A percentile compares a stretch with the other conserved stretches of the same genome.
Evolutionary conservation across 2,888 invertebrate species (phyloP).

Genomic region (Pandemis corylana): DNA sequence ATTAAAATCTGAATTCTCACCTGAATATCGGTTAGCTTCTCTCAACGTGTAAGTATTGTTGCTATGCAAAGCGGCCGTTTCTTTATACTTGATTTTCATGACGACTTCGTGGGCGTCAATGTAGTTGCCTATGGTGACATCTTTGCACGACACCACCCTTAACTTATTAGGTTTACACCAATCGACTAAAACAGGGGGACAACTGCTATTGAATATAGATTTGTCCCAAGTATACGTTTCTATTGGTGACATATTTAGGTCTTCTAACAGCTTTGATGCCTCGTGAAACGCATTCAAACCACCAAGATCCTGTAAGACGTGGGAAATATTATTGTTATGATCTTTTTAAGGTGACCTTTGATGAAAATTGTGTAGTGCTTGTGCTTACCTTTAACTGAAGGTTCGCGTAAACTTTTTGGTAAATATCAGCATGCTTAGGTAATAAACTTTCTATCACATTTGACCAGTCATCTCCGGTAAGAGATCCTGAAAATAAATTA

Average conservation of each 20-base stretch:
- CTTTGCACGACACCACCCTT: slow-evolving; percentile 79
- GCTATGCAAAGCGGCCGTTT: slow-evolving; percentile 74
- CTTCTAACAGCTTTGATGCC: slow-evolving; percentile 74
- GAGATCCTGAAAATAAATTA: slow-evolving; percentile 72
- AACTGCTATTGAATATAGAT: slow-evolving; percentile 78
- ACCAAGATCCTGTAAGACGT: slow-evolving; percentile 72
- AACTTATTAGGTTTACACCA: slow-evolving; percentile 80
- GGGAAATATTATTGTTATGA: background rate
- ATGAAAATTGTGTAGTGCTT: slow-evolving; percentile 15
- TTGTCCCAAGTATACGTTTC: slow-evolving; percentile 75
- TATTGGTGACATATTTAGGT: slow-evolving; percentile 75
- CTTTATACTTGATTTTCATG: slow-evolving; percentile 77
- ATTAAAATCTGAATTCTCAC: slow-evolving; percentile 56
- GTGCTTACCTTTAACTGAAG: slow-evolving; percentile 74
- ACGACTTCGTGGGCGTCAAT: slow-evolving; percentile 82
- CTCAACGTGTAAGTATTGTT: slow-evolving; percentile 78
- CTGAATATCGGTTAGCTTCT: slow-evolving; percentile 78
- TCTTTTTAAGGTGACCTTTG: background rate
- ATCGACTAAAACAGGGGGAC: slow-evolving; percentile 77
- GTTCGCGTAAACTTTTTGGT: slow-evolving; percentile 77
- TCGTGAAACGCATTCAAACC: slow-evolving; percentile 77
- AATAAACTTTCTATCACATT: slow-evolving; percentile 82
- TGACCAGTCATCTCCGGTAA: slow-evolving; percentile 86
- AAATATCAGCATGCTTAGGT: slow-evolving; percentile 82
- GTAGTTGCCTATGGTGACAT: slow-evolving; percentile 79